phyloP scores from a whole-genome alignment of 2,888 invertebrate species.

The Phlogophora meticulosa region DNA sequence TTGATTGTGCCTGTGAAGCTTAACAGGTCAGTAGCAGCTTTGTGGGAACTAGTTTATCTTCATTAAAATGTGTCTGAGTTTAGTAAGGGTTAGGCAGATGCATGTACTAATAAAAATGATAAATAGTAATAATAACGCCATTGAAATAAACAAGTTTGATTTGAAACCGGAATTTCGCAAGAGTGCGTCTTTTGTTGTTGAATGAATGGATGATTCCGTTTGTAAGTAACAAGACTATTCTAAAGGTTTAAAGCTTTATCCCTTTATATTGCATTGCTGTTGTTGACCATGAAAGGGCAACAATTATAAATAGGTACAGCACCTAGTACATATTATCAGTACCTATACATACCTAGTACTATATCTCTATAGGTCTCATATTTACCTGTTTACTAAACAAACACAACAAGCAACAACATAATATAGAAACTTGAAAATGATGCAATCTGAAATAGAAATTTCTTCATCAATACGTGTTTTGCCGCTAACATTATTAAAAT shows the following conservation, averaged over 20 bases:
- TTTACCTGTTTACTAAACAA: slow-evolving; percentile 37
- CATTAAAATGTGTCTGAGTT: not conserved
- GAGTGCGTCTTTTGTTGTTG: not conserved
- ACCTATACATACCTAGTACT: too few species aligned
- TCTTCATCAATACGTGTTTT: slow-evolving; percentile 40
- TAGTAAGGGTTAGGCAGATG: not conserved
- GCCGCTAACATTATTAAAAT: slow-evolving; percentile 17
- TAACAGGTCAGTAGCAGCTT: not conserved
- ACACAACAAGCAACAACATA: slow-evolving; percentile 24
- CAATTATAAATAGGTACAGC: slow-evolving; percentile 1
- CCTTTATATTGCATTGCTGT: slow-evolving; percentile 1
- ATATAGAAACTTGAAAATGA: slow-evolving; percentile 50
- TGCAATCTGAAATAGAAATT: slow-evolving; percentile 53
- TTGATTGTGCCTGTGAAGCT: not conserved
- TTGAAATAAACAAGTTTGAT: not conserved
- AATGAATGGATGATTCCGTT: too few species aligned
- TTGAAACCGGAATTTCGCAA: not conserved
- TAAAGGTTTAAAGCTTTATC: not conserved
- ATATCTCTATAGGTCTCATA: slow-evolving; percentile 22
- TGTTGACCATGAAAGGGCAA: slow-evolving; percentile 24
- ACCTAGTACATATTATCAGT: too few species aligned
- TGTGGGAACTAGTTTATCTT: not conserved
- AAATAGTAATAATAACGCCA: too few species aligned
- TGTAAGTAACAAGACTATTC: slow-evolving; percentile 3
- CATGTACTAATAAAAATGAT: not conserved